Evolutionary conservation across 2,888 invertebrate genomes (phyloP), one percentile per base, ranked within the genome.

Genomic region (Hirtodrosophila confusa): DNA sequence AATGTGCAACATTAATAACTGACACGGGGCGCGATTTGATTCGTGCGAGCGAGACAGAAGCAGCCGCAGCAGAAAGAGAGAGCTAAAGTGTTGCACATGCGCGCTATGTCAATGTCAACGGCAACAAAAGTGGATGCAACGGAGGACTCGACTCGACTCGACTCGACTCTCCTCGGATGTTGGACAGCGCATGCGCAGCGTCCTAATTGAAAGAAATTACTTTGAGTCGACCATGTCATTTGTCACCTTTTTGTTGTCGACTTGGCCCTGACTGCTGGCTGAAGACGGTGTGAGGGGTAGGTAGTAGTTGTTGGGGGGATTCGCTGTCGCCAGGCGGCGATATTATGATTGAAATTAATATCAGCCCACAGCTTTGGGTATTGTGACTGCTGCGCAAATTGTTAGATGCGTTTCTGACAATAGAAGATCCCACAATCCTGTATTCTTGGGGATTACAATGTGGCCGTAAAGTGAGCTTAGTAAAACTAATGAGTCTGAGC

Each of bases 1-100:
- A 91, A 90, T 90, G 91, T 89, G 91, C 90, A 89, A 89, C 91
- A 91, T 91, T 91, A 91, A 91, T 91, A 91, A 90, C 91, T 91
- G 91, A 90, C 91, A 90, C 80, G 72, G 69, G 82, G 82, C 87
- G 84, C 84, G 89, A 89, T 89, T 91, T 90, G 90, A 90, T 91
- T 90, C 90, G 88, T 89, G 76, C 75, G 23, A 45, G 56, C 39
- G 41, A 57, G 53, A 55, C 17, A 17, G n/a, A 53, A 40, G 60
- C 23, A 12, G 39, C 48, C n/a, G 27, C 11, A 12, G 33, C 43
- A 10, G 31, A 47, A 37, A 49, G 37, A n/a, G 55, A 2, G 39
- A 9, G 50, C 23, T 69, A 9, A 40, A 51, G 65, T 39, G 64
- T 53, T 71, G 75, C 72, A 69, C 67, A 72, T 86, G 75, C 79